These are phyloP conservation scores for Stomatorhinus ivindoensis DNA, from an alignment of 2,113 vertebrate genomes.

Conservation along the genomic window DNA sequence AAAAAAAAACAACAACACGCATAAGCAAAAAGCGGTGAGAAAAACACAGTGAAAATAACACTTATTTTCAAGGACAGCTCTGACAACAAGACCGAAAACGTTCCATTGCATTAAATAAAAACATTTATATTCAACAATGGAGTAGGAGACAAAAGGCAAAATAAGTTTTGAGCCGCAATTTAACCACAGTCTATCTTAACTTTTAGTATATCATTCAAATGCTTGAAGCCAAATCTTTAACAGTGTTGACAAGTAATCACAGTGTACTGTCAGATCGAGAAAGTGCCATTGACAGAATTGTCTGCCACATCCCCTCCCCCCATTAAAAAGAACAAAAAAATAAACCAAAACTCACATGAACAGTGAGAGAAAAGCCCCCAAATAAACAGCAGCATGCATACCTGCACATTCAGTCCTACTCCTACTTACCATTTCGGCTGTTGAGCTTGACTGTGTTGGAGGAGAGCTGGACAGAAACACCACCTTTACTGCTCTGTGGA, in stretches of 20 bases:
- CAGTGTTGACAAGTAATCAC: constrained; percentile 22
- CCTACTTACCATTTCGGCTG: constrained; percentile 85
- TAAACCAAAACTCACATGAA: constrained; percentile 24
- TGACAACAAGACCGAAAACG: not conserved
- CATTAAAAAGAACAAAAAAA: constrained; percentile 19
- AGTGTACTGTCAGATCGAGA: constrained; percentile 25
- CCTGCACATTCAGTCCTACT: not conserved
- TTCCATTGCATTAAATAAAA: not conserved
- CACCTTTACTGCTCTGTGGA: constrained; percentile 82
- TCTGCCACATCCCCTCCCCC: constrained; percentile 16
- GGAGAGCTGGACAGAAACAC: constrained; percentile 91
- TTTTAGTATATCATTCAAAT: constrained; percentile 20
- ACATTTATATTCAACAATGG: constrained; percentile 8
- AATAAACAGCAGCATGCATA: not conserved
- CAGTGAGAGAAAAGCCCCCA: not conserved
- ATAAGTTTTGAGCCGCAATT: constrained; percentile 4
- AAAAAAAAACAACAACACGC: constrained; percentile 12
- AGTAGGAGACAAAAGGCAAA: not conserved
- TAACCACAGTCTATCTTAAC: constrained; percentile 20
- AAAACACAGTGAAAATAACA: not conserved
- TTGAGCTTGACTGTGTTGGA: constrained; percentile 96
- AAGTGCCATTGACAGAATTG: constrained; percentile 6
- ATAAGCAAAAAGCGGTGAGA: not conserved
- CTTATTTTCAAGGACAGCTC: not conserved
- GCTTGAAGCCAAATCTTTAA: constrained; percentile 11